A percentile compares a stretch with the other conserved stretches of the same genome.
phyloP scores from a whole-genome alignment of 1,140 invertebrate species.

The Oscheius sp. region DNA sequence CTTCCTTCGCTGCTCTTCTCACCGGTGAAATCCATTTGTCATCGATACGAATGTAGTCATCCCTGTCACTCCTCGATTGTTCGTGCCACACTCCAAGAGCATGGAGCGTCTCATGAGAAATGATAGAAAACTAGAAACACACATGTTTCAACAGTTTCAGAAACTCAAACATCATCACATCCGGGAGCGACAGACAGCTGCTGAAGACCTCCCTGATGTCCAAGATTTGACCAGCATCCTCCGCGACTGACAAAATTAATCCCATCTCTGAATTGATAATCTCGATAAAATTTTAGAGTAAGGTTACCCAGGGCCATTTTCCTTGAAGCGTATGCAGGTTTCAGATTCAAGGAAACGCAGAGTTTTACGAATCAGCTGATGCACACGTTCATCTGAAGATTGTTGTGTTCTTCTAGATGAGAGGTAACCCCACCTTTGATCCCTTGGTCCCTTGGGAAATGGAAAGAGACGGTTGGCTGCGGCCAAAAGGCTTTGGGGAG shows the following conservation, averaged over 20 bases:
- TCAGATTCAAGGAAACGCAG: constrained; percentile 50
- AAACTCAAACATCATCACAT: constrained; percentile 48
- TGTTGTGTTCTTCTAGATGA: too few relatives aligned
- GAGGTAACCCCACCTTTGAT: too few relatives aligned
- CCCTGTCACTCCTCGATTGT: constrained; percentile 66
- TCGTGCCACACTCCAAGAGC: constrained; percentile 67
- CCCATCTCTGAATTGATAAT: constrained; percentile 14
- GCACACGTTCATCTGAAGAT: too few relatives aligned
- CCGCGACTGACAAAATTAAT: constrained; percentile 43
- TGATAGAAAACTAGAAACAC: constrained; percentile 52
- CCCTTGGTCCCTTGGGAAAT: too few relatives aligned
- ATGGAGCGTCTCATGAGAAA: constrained; percentile 67
- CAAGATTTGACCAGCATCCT: constrained; percentile 59
- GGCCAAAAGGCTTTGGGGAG: constrained; percentile 46
- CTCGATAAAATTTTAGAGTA: too few relatives aligned
- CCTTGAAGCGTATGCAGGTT: constrained; percentile 53
- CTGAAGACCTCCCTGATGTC: constrained; percentile 50
- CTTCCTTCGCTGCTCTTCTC: too few relatives aligned
- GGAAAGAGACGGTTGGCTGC: constrained; percentile 44
- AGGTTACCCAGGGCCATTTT: constrained; percentile 48
- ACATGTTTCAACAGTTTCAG: neutral
- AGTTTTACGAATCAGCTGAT: constrained; percentile 45
- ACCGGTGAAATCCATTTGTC: constrained; percentile 47
- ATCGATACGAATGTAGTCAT: constrained; percentile 63
- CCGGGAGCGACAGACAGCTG: constrained; percentile 58